Base-by-base conservation (phyloP, 2,888 invertebrate genomes). In the Thumatha senex region DNA sequence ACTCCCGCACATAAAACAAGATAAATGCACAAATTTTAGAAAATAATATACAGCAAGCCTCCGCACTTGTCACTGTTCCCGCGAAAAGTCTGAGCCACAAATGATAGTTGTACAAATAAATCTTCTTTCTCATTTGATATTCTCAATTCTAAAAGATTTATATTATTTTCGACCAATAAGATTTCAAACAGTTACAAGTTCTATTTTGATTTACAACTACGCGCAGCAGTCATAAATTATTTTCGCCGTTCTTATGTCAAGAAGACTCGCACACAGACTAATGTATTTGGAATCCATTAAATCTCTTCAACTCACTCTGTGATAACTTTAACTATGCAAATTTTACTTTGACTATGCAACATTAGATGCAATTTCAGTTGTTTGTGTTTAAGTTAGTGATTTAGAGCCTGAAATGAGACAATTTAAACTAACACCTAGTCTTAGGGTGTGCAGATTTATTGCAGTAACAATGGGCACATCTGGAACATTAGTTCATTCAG, bases 281-380 rank as follows among this genome's bases (percentile, higher is more conserved):
- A 74, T 76, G 74, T 68, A 76, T 74, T 76, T 74, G 63, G 54
- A 72, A 74, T 72, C 72, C 72, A 74, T 74, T 73, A 65, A 70
- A 64, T 53, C 64, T 63, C 67, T 72, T 51, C 46, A 65, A 51
- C 48, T 56, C 53, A 54, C 57, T 41, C 53, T 53, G 44, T 46
- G 46, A 51, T 39, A 54, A 46, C 18, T 14, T 14, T 10, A 7
- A 7, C 13, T 35, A 31, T 35, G 11, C 45, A n/a, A 51, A 56
- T 61, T 33, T 47, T 30, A 58, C 66, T 59, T 45, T 62, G 56
- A 0, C 7, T 15, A 11, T 15, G 5, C 29, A 1, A 0, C 0
- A 14, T 18, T 56, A 68, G 38, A 58, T 54, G 13, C 45, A 52
- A 46, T 48, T 61, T 67, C 30, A 10, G 9, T 11, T 58, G 50